Conservation (phyloP, 1,140 invertebrate genomes). For the Piezodorus guildinii region DNA sequence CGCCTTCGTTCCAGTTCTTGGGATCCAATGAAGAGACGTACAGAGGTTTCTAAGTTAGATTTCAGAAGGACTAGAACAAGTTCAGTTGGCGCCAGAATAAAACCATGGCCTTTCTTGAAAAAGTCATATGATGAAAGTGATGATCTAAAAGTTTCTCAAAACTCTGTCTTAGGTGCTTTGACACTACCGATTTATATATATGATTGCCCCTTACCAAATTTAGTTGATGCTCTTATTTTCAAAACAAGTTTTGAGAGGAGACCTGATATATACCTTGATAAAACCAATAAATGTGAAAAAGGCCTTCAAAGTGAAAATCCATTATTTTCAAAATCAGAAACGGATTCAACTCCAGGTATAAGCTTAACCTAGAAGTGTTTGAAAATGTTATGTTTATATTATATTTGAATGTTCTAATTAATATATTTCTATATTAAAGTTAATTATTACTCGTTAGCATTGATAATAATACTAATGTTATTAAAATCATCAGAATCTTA, state of each 20-base stretch:
- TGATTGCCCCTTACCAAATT: constrained; percentile 44
- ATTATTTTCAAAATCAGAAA: background rate
- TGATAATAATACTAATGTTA: too few relatives aligned
- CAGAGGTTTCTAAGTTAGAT: constrained; percentile 22
- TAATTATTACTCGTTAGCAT: too few relatives aligned
- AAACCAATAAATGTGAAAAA: background rate
- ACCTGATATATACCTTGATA: constrained; percentile 19
- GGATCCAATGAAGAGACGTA: constrained; percentile 27
- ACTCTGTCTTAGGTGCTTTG: constrained; percentile 29
- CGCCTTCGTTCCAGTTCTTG: constrained; percentile 29
- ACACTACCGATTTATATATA: constrained; percentile 56
- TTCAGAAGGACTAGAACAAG: constrained; percentile 25
- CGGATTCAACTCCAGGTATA: background rate
- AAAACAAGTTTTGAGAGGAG: constrained; percentile 23
- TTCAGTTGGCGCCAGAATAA: constrained; percentile 28
- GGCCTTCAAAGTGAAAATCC: background rate
- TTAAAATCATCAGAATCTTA: too few relatives aligned
- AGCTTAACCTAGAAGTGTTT: background rate
- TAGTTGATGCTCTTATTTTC: constrained; percentile 26
- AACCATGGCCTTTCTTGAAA: constrained; percentile 25
- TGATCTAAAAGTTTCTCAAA: background rate
- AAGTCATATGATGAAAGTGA: constrained; percentile 10
- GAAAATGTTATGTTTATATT: too few relatives aligned
- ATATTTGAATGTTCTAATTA: too few relatives aligned
- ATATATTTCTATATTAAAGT: too few relatives aligned